Evolutionary conservation across 2,113 vertebrate genomes (phyloP).

Genomic region (Rattus rattus): DNA sequence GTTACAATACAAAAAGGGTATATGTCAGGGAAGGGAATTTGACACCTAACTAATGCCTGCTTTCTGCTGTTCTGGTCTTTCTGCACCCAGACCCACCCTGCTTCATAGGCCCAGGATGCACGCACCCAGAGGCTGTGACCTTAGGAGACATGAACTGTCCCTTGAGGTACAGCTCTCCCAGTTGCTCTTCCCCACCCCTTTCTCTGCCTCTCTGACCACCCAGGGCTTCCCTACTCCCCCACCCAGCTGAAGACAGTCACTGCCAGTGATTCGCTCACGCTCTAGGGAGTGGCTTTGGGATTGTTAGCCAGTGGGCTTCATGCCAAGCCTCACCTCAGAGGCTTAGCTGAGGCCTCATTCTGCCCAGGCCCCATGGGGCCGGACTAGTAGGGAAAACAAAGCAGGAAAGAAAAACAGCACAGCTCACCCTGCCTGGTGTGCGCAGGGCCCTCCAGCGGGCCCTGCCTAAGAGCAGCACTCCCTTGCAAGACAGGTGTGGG

Average conservation of each 20-base stretch:
- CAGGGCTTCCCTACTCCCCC: not conserved
- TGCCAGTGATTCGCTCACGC: not conserved
- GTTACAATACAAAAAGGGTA: not conserved
- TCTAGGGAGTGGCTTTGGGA: not conserved
- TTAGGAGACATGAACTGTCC: not conserved
- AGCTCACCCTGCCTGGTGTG: accelerated
- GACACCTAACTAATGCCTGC: accelerated
- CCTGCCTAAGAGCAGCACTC: not conserved
- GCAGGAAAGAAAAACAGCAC: not conserved
- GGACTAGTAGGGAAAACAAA: not conserved
- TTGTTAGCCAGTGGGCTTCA: not conserved
- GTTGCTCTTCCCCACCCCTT: not conserved
- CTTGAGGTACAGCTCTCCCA: not conserved
- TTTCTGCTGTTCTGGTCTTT: not conserved
- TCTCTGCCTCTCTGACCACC: not conserved
- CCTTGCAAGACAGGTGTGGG: not conserved
- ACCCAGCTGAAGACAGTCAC: not conserved
- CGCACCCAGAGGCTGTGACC: not conserved
- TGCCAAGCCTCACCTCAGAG: not conserved
- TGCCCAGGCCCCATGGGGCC: not conserved
- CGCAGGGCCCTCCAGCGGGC: not conserved
- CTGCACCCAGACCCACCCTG: not conserved
- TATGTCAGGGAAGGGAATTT: not conserved
- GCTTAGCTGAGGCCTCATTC: not conserved
- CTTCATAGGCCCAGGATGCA: not conserved